phyloP scores from a whole-genome alignment of 2,113 vertebrate species.

The Progne subis region DNA sequence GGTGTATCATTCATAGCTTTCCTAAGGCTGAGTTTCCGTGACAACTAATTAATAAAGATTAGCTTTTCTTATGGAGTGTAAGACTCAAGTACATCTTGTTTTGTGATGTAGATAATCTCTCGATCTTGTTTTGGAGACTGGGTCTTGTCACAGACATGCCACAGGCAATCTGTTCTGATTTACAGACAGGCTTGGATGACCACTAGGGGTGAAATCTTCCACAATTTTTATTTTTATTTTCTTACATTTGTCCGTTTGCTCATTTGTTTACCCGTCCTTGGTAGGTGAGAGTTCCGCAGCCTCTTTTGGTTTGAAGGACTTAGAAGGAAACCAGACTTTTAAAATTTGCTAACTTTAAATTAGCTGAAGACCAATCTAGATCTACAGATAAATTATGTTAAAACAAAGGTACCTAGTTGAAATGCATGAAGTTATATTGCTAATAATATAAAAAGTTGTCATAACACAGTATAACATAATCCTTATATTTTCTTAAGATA shows the following conservation, averaged over 20 bases:
- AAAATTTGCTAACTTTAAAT: not conserved
- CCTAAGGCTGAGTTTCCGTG: slow-evolving; percentile 15
- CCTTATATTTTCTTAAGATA: not conserved
- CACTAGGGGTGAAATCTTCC: not conserved
- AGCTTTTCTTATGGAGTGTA: not conserved
- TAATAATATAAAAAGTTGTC: not conserved
- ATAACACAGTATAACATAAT: not conserved
- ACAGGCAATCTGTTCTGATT: slow-evolving; percentile 1
- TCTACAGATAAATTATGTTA: not conserved
- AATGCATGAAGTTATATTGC: not conserved
- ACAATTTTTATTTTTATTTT: not conserved
- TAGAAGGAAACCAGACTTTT: not conserved
- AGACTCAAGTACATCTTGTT: slow-evolving; percentile 40
- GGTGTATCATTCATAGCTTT: slow-evolving; percentile 10
- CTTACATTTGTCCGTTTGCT: not conserved
- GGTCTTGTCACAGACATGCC: not conserved
- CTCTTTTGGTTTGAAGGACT: not conserved
- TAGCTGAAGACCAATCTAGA: not conserved
- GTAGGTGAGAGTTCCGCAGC: not conserved
- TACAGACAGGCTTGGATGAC: not conserved
- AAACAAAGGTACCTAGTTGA: not conserved
- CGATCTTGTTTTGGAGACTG: not conserved
- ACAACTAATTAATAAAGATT: slow-evolving; percentile 59
- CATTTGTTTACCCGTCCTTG: not conserved
- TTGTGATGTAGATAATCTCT: slow-evolving; percentile 46